Evolutionary conservation across 2,888 invertebrate species (phyloP).

Genomic region (Tortricodes alternella): DNA sequence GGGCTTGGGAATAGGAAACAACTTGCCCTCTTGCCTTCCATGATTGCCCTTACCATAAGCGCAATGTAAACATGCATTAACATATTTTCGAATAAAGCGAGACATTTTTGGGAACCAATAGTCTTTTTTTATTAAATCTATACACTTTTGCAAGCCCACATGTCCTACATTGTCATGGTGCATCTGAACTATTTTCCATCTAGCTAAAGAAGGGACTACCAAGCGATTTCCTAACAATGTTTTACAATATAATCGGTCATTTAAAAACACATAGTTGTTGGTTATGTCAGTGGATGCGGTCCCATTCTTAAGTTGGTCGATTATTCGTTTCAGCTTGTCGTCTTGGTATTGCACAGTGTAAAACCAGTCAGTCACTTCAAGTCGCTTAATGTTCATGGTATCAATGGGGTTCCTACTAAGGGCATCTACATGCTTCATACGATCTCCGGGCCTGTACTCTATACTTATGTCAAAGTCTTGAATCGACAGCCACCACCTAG

Average conservation of each 20-base stretch:
- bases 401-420: conserved; percentile 41
- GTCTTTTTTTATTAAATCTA: conserved; percentile 40
- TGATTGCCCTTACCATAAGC: conserved; percentile 43
- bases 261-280: conserved; percentile 32
- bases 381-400: conserved; percentile 30
- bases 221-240: conserved; percentile 38
- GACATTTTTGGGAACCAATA: conserved; percentile 49
- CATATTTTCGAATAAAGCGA: conserved; percentile 43
- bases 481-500: conserved; percentile 45
- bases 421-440: no score
- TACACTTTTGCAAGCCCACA: conserved; percentile 38
- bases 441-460: no score
- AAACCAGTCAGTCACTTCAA: conserved; percentile 38
- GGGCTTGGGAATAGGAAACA: conserved; percentile 1
- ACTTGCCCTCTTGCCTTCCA: conserved; percentile 15
- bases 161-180: conserved; percentile 50
- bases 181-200: conserved; percentile 45
- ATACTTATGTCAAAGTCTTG: conserved; percentile 46
- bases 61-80: conserved; percentile 41
- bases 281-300: conserved; percentile 25
- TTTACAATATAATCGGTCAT: conserved; percentile 37
- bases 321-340: conserved; percentile 16
- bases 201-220: conserved; percentile 41
- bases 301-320: conserved; percentile 21
- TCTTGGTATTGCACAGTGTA: conserved; percentile 36